Base-by-base conservation (phyloP, 2,113 vertebrate species). In the Amazona vittata region DNA sequence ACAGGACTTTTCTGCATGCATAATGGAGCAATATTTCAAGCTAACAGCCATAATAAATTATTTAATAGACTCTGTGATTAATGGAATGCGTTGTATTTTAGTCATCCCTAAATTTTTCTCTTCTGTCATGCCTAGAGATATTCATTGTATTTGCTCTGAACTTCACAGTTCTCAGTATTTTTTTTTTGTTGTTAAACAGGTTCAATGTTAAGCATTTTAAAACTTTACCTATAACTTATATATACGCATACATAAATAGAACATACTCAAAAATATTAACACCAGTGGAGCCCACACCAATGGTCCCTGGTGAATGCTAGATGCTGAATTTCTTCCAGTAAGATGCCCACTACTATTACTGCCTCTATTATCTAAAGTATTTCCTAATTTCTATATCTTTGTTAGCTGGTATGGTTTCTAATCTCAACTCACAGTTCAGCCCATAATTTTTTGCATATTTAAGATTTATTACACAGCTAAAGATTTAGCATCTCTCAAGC, bases 41-140 rank as follows among this genome's bases (percentile, higher is more conserved):
- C 71, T 96, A 96, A 78, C 67, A 92, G 88, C 20, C 22, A 74
- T 76, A 91, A 80, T 94, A 84, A 87, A 91, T 95, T 97, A 96
- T 90, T 84, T 87, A 89, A 91, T 76, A 29, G 21, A 69, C 73
- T 89, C 13, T 91, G 55, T 95, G 84, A 96, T 97, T 95, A 97
- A 96, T 96, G 76, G 28, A 83, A 94, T 62, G 21, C 71, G 49
- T 89, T 11, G 53, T 53, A 78, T 88, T 96, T 98, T 96, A 95
- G 93, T 95, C 29, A 92, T 17, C 43, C 25, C 39, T 78, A 57
- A 70, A 50, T 88, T 90, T 88, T 88, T 89, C 28, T 84, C 26
- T 67, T 80, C 82, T 44, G 22, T 81, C 76, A n/a, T 43, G 50
- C n/a, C 85, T 28, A 91, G 53, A 94, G 15, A 28, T 63, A 76